Evolutionary conservation across 1,140 invertebrate species (phyloP).

Genomic region (Cryptotermes secundus): DNA sequence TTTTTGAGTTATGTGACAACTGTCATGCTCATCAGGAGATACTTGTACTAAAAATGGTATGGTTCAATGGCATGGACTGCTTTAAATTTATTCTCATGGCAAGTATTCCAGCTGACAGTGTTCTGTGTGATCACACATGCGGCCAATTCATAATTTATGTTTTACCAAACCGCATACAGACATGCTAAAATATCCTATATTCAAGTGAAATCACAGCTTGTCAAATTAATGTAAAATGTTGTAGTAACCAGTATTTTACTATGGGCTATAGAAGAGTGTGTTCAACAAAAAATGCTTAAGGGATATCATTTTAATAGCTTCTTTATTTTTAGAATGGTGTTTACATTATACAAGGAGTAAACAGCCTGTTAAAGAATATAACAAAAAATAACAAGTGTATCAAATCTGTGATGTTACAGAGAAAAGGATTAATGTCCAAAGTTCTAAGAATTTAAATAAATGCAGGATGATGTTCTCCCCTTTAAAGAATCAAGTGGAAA

Average conservation of each 20-base stretch:
- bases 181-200: background rate
- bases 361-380: background rate
- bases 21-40: too few species aligned
- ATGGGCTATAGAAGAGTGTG: background rate
- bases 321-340: slow-evolving; percentile 18
- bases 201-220: background rate
- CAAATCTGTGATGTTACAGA: background rate
- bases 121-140: background rate
- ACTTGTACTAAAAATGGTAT: too few species aligned
- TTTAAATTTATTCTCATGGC: background rate
- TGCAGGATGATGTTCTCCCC: too few species aligned
- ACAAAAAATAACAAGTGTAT: background rate
- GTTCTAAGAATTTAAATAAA: too few species aligned
- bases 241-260: background rate
- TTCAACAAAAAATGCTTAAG: slow-evolving; percentile 11
- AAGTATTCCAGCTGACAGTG: background rate
- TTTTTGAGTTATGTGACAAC: too few species aligned
- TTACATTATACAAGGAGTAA: background rate
- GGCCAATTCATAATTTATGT: background rate
- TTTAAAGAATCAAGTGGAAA: too few species aligned
- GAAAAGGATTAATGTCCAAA: too few species aligned
- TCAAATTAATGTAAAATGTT: background rate
- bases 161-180: background rate
- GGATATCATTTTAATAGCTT: background rate
- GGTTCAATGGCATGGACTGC: background rate